phyloP scores from a whole-genome alignment of 2,888 invertebrate species.

The Lithodes maja region DNA sequence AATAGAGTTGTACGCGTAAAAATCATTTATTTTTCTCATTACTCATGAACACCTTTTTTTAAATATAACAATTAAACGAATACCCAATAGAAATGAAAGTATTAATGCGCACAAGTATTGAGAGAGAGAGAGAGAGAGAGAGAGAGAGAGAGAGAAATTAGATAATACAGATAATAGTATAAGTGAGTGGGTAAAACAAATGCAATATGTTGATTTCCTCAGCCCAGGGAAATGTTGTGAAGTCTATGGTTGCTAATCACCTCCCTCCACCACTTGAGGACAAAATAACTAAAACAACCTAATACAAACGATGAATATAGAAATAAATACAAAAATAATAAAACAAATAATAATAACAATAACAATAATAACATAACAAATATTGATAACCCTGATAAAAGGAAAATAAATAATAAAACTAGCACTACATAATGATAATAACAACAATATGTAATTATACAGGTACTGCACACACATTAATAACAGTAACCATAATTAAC shows the following conservation, averaged over 20 bases:
- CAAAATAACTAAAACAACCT: not conserved
- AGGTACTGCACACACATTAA: too few relatives aligned
- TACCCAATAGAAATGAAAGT: constrained; percentile 4
- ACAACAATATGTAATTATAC: too few relatives aligned
- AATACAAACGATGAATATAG: not conserved
- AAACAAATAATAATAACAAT: too few relatives aligned
- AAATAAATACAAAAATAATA: too few relatives aligned
- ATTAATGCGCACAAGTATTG: not conserved
- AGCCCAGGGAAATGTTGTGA: not conserved
- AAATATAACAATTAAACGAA: constrained; percentile 29
- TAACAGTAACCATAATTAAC: too few relatives aligned
- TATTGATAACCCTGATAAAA: too few relatives aligned
- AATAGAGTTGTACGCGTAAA: not conserved
- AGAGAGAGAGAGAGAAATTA: too few relatives aligned
- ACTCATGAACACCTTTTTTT: not conserved
- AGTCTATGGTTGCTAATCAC: not conserved
- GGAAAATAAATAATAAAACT: too few relatives aligned
- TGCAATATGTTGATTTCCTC: not conserved
- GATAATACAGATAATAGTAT: too few relatives aligned
- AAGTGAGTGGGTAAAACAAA: not conserved
- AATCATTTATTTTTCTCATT: constrained; percentile 6
- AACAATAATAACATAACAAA: too few relatives aligned
- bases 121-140: not conserved
- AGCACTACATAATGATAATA: too few relatives aligned
- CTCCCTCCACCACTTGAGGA: constrained; percentile 2